Percentiles rank a stretch among this genome's conserved stretches.
phyloP scores from a whole-genome alignment of 2,113 vertebrate species.

The Cercopithecus mona region DNA sequence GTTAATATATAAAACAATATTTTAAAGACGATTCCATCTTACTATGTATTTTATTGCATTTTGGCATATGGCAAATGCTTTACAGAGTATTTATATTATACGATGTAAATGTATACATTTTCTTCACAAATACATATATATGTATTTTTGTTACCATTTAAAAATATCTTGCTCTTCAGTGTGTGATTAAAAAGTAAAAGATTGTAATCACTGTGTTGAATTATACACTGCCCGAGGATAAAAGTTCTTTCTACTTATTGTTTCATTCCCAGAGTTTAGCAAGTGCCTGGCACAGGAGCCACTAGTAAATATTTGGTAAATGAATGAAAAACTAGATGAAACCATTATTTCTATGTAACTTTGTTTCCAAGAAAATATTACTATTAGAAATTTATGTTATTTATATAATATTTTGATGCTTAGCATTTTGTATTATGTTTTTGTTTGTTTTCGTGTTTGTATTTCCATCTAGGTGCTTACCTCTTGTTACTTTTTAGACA shows the following conservation, averaged over 20 bases:
- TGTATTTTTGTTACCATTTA: not conserved
- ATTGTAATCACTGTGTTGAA: not conserved
- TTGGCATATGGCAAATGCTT: not conserved
- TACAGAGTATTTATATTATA: not conserved
- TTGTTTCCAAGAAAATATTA: not conserved
- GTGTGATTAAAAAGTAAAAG: not conserved
- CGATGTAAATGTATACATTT: not conserved
- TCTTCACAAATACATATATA: not conserved
- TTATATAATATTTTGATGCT: not conserved
- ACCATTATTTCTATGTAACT: not conserved
- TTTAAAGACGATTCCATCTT: not conserved
- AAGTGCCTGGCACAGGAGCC: not conserved
- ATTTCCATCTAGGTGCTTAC: not conserved
- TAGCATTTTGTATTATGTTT: not conserved
- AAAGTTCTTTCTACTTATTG: not conserved
- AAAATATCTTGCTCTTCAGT: not conserved
- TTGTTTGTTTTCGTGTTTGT: not conserved
- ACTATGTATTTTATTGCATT: not conserved
- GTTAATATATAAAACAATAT: not conserved
- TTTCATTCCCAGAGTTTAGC: not conserved
- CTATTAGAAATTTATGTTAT: not conserved
- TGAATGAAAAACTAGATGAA: not conserved
- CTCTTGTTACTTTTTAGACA: not conserved
- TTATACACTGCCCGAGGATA: not conserved
- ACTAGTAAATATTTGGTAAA: not conserved